phyloP scores from a whole-genome alignment of 2,113 vertebrate genomes.

The Aleadryas rufinucha region DNA sequence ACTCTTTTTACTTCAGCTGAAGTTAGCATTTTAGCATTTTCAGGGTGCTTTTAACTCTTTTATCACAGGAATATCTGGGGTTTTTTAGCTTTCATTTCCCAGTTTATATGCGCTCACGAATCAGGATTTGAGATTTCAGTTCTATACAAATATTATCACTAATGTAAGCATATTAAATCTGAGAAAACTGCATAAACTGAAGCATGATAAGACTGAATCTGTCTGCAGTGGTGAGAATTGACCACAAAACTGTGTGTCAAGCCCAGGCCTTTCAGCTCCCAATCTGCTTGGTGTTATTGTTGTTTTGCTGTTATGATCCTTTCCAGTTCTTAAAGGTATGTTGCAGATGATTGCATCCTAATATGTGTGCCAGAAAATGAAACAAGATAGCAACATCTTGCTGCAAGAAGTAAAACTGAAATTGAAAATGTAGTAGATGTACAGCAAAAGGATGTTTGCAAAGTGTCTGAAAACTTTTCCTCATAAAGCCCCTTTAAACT shows the following conservation, averaged over 20 bases:
- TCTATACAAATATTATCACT: not conserved
- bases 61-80: not conserved
- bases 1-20: not conserved
- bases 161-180: not conserved
- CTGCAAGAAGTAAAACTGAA: not conserved
- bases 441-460: not conserved
- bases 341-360: constrained; percentile 33
- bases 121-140: not conserved
- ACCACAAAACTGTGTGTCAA: not conserved
- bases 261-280: not conserved
- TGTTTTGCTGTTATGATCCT: not conserved
- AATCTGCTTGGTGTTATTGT: not conserved
- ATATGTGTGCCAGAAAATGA: constrained; percentile 4
- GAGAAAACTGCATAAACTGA: not conserved
- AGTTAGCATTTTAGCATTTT: not conserved
- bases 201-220: not conserved
- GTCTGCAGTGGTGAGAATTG: not conserved
- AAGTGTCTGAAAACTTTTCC: not conserved
- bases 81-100: not conserved
- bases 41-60: constrained; percentile 38
- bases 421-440: not conserved
- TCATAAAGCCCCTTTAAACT: not conserved
- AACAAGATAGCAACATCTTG: not conserved
- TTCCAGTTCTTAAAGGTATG: not conserved
- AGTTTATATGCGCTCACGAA: not conserved